These are phyloP conservation scores for Pherbina coryleti DNA, from an alignment of 2,888 invertebrate genomes.

Conservation along the genomic window DNA sequence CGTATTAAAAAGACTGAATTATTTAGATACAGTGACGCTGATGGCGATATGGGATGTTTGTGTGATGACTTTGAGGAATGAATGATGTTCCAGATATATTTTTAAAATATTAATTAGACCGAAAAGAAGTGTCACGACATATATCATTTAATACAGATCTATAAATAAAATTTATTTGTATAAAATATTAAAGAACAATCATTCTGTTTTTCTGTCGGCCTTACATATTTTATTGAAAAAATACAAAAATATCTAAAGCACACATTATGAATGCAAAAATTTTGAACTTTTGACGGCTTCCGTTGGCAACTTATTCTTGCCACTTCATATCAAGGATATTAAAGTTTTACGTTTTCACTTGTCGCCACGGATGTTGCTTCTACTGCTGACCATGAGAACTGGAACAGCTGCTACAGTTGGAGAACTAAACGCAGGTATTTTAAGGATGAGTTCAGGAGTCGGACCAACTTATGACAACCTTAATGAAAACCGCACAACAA, in stretches of 20 bases:
- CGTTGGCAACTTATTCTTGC: background rate
- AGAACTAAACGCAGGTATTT: background rate
- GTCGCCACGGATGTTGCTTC: background rate
- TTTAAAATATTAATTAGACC: no score
- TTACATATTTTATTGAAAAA: no score
- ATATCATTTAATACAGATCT: no score
- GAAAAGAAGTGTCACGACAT: no score
- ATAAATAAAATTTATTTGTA: no score
- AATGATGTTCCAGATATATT: no score
- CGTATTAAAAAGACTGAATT: background rate
- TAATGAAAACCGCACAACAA: constrained; percentile 29
- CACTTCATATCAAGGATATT: background rate
- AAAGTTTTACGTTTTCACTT: background rate
- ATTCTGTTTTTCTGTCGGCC: no score
- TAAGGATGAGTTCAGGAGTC: background rate
- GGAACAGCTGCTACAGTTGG: background rate
- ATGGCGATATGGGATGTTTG: no score
- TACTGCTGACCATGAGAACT: background rate
- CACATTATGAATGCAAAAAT: background rate
- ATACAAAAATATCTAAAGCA: no score
- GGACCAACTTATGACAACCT: constrained; percentile 26
- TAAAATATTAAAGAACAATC: no score
- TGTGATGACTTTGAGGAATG: no score
- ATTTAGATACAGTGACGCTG: no score
- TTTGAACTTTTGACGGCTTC: background rate